These are phyloP conservation scores for Excalfactoria chinensis DNA, from an alignment of 2,113 vertebrate genomes.

Conservation along the genomic window DNA sequence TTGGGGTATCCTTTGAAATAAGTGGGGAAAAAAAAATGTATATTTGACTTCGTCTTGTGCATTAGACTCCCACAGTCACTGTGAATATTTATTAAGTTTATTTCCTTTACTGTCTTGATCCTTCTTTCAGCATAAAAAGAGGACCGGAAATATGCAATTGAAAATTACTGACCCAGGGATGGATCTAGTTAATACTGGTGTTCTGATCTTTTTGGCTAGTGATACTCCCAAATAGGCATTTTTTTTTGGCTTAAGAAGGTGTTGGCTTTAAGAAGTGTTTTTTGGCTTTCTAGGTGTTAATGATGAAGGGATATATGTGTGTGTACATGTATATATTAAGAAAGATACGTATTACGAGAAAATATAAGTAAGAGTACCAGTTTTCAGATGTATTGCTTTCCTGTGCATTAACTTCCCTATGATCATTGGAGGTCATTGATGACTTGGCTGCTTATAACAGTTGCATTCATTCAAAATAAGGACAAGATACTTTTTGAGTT, in stretches of 20 bases:
- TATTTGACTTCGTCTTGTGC: neutral
- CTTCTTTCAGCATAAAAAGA: neutral
- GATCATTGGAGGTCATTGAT: neutral
- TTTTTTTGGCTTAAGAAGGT: neutral
- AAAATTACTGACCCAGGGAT: too few relatives aligned
- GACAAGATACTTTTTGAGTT: neutral
- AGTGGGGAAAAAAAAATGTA: neutral
- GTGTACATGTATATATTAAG: neutral
- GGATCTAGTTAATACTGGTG: neutral
- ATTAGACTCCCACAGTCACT: neutral
- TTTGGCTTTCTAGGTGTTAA: neutral
- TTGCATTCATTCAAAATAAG: neutral
- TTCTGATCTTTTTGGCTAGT: neutral
- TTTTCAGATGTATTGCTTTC: neutral
- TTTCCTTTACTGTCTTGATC: neutral
- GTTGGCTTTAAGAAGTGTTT: too few relatives aligned
- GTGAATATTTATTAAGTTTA: neutral
- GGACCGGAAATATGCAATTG: neutral
- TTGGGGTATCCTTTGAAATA: neutral
- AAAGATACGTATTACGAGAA: neutral
- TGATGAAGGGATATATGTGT: neutral
- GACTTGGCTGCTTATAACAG: neutral
- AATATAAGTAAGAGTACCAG: neutral
- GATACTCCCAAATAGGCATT: neutral
- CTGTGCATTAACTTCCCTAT: neutral